Conservation (phyloP, 2,888 invertebrate species). For the Callyntrura guangdongensis region DNA sequence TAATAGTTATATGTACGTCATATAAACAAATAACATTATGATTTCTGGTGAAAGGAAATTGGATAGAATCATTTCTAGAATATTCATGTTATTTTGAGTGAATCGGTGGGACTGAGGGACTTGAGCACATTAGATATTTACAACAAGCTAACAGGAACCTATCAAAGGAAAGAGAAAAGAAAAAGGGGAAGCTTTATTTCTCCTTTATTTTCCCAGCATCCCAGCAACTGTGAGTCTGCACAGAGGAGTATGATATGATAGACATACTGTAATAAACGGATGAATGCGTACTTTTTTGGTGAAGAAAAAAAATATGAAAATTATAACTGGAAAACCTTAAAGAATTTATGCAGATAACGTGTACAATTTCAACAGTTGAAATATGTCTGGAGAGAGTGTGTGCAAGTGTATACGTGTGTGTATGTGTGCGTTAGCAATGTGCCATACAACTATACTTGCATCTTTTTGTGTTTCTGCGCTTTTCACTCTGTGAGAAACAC, state of each 20-base stretch:
- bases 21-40: conserved; percentile 78
- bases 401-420: too few relatives aligned
- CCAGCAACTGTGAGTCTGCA: too few relatives aligned
- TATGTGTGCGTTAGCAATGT: too few relatives aligned
- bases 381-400: too few relatives aligned
- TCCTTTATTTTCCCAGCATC: neutral
- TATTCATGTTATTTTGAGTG: conserved; percentile 77
- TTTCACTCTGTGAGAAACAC: conserved; percentile 11
- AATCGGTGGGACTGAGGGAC: conserved; percentile 73
- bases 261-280: neutral
- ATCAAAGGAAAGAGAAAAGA: neutral
- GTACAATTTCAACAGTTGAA: neutral
- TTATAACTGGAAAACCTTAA: conserved; percentile 15
- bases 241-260: conserved; percentile 26
- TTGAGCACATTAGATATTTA: conserved; percentile 73
- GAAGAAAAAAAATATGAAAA: neutral
- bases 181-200: neutral
- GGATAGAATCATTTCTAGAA: conserved; percentile 77
- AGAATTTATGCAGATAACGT: conserved; percentile 24
- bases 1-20: conserved; percentile 60
- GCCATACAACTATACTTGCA: neutral
- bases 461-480: neutral
- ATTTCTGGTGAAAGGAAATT: conserved; percentile 78
- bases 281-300: too few relatives aligned
- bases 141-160: conserved; percentile 34